These are phyloP conservation scores for Elymnias hypermnestra DNA, from an alignment of 1,140 invertebrate species.

Conservation along the genomic window DNA sequence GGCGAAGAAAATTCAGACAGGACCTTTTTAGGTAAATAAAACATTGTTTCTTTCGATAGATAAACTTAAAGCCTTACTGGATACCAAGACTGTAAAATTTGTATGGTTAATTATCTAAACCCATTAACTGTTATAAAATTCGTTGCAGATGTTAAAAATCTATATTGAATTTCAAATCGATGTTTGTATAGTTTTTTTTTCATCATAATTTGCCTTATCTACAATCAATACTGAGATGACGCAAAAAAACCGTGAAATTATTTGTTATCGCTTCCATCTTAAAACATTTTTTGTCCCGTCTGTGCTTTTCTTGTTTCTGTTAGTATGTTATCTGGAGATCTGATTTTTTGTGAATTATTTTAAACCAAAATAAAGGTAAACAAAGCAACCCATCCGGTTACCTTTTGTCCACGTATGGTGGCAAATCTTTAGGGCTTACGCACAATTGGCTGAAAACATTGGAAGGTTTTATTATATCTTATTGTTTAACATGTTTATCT, in stretches of 20 bases:
- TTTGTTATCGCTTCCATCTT: not conserved
- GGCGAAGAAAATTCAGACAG: constrained; percentile 11
- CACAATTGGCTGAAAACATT: constrained; percentile 6
- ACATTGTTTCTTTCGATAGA: too few species aligned
- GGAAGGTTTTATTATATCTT: constrained; percentile 4
- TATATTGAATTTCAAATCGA: not conserved
- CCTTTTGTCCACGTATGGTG: not conserved
- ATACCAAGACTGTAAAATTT: too few species aligned
- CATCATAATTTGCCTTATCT: not conserved
- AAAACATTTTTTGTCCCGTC: constrained; percentile 10
- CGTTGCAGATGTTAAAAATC: too few species aligned
- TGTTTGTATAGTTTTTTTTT: too few species aligned
- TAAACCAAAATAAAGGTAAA: constrained; percentile 53
- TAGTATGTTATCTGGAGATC: constrained; percentile 36
- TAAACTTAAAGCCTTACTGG: too few species aligned
- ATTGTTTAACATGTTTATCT: too few species aligned
- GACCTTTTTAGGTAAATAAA: too few species aligned
- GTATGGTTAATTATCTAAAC: too few species aligned
- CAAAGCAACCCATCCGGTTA: constrained; percentile 51
- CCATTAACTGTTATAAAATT: too few species aligned
- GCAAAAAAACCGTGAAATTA: constrained; percentile 1
- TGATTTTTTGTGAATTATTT: constrained; percentile 41
- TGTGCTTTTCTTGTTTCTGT: constrained; percentile 4
- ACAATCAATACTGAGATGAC: not conserved
- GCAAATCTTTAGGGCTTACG: not conserved